Evolutionary conservation across 64 coral and sea anemone genomes (phyloP), one percentile per base, ranked within the genome.

Genomic region (Orbicella faveolata): DNA sequence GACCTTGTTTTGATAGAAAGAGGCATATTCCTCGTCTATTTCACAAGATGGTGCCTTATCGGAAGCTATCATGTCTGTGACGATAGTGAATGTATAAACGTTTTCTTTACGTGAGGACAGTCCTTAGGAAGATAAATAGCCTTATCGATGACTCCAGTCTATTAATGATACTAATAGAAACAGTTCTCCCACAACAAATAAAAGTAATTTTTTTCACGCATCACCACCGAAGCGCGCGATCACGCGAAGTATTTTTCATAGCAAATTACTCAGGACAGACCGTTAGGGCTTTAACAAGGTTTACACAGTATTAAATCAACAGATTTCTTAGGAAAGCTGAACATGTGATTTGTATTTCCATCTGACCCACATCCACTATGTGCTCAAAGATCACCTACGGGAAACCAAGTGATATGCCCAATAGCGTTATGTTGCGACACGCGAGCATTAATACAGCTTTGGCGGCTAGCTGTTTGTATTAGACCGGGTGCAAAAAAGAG

Each of bases 101-200:
- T 37, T 87, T 87, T 52, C 52, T 55, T 91, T 94, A 70, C 89
- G 93, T 74, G 76, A 90, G 84, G 52, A 87, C 82, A 91, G 88
- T 89, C 82, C 88, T 94, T 80, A 81, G 70, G 52, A 94, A 94
- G 93, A 94, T 94, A 94, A 94, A 94, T 94, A 87, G 89, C 88
- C 88, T 91, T 91, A 94, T 94, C 93, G 89, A 94, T 94, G 79
- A 91, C 89, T 94, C 74, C 7, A 61, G 73, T 78, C 87, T 87
- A 77, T 76, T 77, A 88, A 88, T 36, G 53, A 88, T 30, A 18
- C 53, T 88, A 88, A 88, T 78, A 26, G 73, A 88, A 77, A 88
- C 73, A 78, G 51, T 85, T 85, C 82, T 73, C 62, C 21, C 65
- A 30, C 82, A 51, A 72, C 82, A 85, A 85, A 85, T 85, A n/a